These are phyloP conservation scores for Rhamphomyia laevipes DNA, from an alignment of 2,888 invertebrate species.

Conservation along the genomic window DNA sequence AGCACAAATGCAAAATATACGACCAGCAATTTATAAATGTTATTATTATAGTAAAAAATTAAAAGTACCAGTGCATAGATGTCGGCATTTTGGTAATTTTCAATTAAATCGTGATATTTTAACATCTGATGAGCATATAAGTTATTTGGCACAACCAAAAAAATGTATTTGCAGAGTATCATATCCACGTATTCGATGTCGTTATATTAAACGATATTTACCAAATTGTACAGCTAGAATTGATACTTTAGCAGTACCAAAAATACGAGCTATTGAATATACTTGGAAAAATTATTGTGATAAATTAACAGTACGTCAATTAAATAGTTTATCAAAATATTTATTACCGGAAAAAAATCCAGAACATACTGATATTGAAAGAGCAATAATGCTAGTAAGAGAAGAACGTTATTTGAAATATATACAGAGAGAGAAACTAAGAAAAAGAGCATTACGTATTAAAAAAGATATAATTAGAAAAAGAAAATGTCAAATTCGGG, in stretches of 20 bases:
- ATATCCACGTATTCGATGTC: not conserved
- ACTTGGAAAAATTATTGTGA: constrained; percentile 22
- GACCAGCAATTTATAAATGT: constrained; percentile 18
- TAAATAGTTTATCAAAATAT: constrained; percentile 20
- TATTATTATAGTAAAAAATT: constrained; percentile 22
- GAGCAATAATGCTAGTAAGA: constrained; percentile 26
- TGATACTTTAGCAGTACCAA: constrained; percentile 26
- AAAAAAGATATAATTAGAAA: constrained; percentile 18
- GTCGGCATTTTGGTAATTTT: constrained; percentile 29
- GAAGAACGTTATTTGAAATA: constrained; percentile 28
- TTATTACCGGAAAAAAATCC: constrained; percentile 20
- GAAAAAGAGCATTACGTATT: not conserved
- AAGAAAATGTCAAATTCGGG: constrained; percentile 25
- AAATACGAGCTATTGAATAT: constrained; percentile 20
- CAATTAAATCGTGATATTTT: constrained; percentile 31
- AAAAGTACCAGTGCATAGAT: constrained; percentile 17
- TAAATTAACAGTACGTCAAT: constrained; percentile 20
- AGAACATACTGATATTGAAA: constrained; percentile 22
- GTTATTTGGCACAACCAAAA: constrained; percentile 29
- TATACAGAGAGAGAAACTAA: constrained; percentile 15
- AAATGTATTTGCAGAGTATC: not conserved
- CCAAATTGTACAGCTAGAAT: constrained; percentile 31
- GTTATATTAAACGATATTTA: constrained; percentile 21
- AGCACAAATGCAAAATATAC: not conserved
- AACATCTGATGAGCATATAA: constrained; percentile 29